Percentiles rank a stretch among this genome's conserved stretches.
phyloP scores from a whole-genome alignment of 1,140 invertebrate genomes.

The Bombus picipes region DNA sequence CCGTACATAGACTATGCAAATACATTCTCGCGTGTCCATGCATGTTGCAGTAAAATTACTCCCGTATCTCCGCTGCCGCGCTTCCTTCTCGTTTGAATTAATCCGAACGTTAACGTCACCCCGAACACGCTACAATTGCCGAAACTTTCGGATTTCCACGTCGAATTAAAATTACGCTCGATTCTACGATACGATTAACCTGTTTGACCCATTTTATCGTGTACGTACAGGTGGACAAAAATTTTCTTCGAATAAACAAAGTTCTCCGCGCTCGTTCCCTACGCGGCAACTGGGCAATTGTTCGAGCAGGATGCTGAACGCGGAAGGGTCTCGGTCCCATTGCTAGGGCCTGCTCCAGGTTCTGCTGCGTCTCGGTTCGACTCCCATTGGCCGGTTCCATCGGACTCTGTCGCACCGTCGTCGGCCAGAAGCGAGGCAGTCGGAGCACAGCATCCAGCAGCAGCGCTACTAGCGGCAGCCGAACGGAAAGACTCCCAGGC shows the following conservation, averaged over 20 bases:
- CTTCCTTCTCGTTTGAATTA: background rate
- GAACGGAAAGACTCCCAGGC: conserved; percentile 78
- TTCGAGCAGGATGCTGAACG: background rate
- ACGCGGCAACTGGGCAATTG: background rate
- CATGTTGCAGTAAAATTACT: background rate
- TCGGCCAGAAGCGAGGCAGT: conserved; percentile 55
- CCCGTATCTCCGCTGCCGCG: background rate
- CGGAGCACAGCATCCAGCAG: conserved; percentile 81
- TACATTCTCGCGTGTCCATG: background rate
- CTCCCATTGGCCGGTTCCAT: conserved; percentile 29
- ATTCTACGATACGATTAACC: background rate
- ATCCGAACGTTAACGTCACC: background rate
- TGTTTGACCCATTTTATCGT: too few species aligned
- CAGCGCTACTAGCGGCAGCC: conserved; percentile 82
- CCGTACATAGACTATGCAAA: background rate
- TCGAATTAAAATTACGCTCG: too few species aligned
- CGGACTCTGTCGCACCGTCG: conserved; percentile 49
- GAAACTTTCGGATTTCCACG: background rate
- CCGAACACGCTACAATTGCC: background rate
- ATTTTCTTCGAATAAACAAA: background rate
- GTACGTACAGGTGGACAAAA: too few species aligned
- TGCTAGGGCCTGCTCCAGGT: conserved; percentile 36
- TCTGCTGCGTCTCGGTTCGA: conserved; percentile 43
- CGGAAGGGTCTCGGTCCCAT: conserved; percentile 11
- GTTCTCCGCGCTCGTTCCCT: fast-evolving